A percentile compares a stretch with the other conserved stretches of the same genome.
Evolutionary conservation across 2,888 invertebrate species (phyloP).

Genomic region (Octodonta nipae): DNA sequence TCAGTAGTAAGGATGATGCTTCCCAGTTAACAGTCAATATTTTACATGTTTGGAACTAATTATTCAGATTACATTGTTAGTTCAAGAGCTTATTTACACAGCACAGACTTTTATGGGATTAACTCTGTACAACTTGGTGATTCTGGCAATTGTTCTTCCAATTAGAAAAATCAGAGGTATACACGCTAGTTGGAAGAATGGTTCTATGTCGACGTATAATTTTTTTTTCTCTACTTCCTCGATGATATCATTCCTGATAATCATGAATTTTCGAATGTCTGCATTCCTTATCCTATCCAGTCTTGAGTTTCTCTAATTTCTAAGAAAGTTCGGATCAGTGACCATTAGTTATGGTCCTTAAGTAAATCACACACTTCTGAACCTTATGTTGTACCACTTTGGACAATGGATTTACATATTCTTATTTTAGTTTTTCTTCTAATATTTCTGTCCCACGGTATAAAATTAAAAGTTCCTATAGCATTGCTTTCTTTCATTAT

Average conservation of each 20-base stretch:
- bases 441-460: conserved; percentile 1
- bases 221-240: neutral
- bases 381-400: neutral
- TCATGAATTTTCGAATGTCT: neutral
- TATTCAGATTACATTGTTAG: too few relatives aligned
- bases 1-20: too few relatives aligned
- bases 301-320: neutral
- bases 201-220: too few relatives aligned
- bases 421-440: neutral
- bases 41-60: too few relatives aligned
- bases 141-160: too few relatives aligned
- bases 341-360: neutral
- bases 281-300: neutral
- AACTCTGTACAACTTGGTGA: too few relatives aligned
- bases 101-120: too few relatives aligned
- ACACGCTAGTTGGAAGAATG: too few relatives aligned
- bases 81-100: too few relatives aligned
- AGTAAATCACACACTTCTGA: neutral
- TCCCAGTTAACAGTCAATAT: too few relatives aligned
- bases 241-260: neutral
- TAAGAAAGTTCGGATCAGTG: neutral
- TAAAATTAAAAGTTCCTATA: neutral
- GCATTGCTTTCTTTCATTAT: neutral
- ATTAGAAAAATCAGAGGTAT: too few relatives aligned
- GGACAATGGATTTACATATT: neutral